Evolutionary conservation across 2,888 invertebrate genomes (phyloP).

Genomic region (Trissoscelio sp.): DNA sequence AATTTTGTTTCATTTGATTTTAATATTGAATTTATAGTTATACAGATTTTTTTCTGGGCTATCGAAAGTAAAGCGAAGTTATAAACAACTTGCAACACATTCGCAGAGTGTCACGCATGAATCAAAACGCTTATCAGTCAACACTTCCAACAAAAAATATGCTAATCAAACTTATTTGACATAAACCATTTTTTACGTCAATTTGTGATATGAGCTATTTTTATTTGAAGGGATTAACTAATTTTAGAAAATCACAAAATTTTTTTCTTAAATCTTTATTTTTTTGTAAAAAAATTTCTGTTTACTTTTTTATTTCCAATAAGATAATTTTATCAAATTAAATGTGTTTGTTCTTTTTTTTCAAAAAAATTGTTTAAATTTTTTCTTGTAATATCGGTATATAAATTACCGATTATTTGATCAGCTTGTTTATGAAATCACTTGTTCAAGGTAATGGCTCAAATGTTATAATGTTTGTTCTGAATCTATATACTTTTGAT

Average conservation of each 20-base stretch:
- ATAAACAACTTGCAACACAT: conserved; percentile 1
- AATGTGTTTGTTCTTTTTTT: not conserved
- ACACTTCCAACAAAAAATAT: not conserved
- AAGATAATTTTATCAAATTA: not conserved
- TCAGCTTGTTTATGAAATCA: conserved; percentile 6
- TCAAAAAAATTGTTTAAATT: not conserved
- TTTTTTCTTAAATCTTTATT: not conserved
- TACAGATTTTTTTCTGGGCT: not conserved
- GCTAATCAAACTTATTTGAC: not conserved
- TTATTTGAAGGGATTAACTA: too few species aligned
- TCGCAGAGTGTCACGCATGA: not conserved
- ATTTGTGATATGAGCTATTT: not conserved
- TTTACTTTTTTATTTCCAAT: not conserved
- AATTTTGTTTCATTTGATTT: not conserved
- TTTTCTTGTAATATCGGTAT: not conserved
- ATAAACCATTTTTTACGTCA: not conserved
- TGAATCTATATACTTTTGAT: not conserved
- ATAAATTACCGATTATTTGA: not conserved
- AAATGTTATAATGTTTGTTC: conserved; percentile 15
- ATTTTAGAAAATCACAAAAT: too few species aligned
- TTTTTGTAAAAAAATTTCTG: not conserved
- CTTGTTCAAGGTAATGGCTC: not conserved
- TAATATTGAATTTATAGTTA: not conserved
- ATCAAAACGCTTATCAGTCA: not conserved
- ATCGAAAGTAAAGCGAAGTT: not conserved